phyloP scores from a whole-genome alignment of 2,888 invertebrate genomes.

The Drosophila setosimentum region DNA sequence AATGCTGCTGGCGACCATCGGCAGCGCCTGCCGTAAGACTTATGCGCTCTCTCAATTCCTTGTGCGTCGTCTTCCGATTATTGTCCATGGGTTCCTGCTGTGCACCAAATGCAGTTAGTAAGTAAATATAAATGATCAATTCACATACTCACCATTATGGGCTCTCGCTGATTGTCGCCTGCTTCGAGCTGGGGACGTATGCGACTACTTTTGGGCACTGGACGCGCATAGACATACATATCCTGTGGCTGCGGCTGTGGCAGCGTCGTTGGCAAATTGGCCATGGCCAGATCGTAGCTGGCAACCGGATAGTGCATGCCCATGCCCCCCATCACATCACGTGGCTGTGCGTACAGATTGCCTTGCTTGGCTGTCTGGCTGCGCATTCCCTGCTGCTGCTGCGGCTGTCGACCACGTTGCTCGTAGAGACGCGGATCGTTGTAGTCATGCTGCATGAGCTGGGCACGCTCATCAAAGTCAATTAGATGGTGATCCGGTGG shows the following conservation, averaged over 20 bases:
- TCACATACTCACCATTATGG: conserved; percentile 61
- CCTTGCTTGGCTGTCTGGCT: conserved; percentile 20
- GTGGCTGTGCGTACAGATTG: conserved; percentile 55
- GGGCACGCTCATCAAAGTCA: conserved; percentile 83
- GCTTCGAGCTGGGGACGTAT: conserved; percentile 28
- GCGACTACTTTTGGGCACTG: conserved; percentile 68
- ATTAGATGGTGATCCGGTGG: conserved; percentile 82
- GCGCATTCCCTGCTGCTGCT: conserved; percentile 24
- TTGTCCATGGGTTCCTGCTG: conserved; percentile 71
- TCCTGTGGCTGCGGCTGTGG: conserved; percentile 61
- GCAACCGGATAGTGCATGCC: conserved; percentile 22
- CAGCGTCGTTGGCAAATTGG: conserved; percentile 54
- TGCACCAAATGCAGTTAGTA: neutral
- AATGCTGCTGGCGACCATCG: conserved; percentile 42
- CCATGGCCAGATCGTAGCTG: conserved; percentile 53
- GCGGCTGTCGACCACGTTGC: conserved; percentile 21
- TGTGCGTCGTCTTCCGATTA: conserved; percentile 72
- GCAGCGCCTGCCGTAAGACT: conserved; percentile 47
- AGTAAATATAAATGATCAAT: neutral
- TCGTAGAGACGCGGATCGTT: conserved; percentile 71
- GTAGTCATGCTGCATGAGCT: conserved; percentile 74
- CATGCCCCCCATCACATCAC: conserved; percentile 42
- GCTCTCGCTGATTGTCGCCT: conserved; percentile 58
- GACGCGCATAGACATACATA: conserved; percentile 78
- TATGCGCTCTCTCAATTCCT: conserved; percentile 78